phyloP scores from a whole-genome alignment of 1,140 invertebrate genomes.

The Drosophila lini region DNA sequence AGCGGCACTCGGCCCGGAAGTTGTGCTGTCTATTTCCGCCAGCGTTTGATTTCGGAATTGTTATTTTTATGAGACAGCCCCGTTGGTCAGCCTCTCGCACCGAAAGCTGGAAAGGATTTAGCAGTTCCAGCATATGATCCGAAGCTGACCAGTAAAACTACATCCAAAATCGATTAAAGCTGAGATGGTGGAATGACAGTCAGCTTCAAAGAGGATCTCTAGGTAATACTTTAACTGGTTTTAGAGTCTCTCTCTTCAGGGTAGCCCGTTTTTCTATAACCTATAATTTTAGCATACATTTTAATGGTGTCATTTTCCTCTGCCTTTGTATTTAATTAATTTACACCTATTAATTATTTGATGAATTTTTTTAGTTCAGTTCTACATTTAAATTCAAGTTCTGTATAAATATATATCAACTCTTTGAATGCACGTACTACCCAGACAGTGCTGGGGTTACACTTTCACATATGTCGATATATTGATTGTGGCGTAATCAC shows the following conservation, averaged over 20 bases:
- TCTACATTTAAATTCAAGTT: not conserved
- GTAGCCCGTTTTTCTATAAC: too few species aligned
- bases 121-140: slow-evolving; percentile 13
- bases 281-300: not conserved
- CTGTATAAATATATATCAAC: not conserved
- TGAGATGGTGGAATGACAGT: not conserved
- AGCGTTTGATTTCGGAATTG: slow-evolving; percentile 73
- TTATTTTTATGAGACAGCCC: slow-evolving; percentile 61
- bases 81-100: not conserved
- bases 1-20: slow-evolving; percentile 63
- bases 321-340: too few species aligned
- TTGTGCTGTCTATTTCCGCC: slow-evolving; percentile 73
- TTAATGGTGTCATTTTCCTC: too few species aligned
- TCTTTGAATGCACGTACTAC: not conserved
- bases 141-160: not conserved
- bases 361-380: too few species aligned
- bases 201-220: not conserved
- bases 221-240: not conserved
- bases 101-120: slow-evolving; percentile 26
- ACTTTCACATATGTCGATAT: slow-evolving; percentile 29
- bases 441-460: not conserved
- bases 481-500: slow-evolving; percentile 38
- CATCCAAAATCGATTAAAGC: slow-evolving; percentile 22
- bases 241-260: not conserved
- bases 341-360: too few species aligned